phyloP scores from a whole-genome alignment of 2,888 invertebrate genomes.

The Thysanoteuthis rhombus region DNA sequence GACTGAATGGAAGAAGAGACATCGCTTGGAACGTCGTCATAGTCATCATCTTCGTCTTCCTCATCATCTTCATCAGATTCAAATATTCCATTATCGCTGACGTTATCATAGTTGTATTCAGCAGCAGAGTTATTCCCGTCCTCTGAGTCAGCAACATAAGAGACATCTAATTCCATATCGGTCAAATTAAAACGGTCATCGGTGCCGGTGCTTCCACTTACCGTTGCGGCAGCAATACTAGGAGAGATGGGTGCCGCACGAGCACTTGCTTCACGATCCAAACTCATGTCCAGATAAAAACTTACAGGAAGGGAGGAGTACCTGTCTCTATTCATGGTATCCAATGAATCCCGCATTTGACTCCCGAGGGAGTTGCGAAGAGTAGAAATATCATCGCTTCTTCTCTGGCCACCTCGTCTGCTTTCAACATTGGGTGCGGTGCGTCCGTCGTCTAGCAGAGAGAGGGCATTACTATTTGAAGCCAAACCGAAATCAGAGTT shows the following conservation, averaged over 20 bases:
- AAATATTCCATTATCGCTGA: not conserved
- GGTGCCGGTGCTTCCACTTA: not conserved
- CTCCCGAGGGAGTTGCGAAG: not conserved
- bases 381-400: not conserved
- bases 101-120: not conserved
- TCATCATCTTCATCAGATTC: not conserved
- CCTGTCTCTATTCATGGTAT: not conserved
- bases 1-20: conserved; percentile 16
- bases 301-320: not conserved
- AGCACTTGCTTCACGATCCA: not conserved
- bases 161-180: not conserved
- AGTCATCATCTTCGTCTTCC: not conserved
- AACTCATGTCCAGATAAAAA: not conserved
- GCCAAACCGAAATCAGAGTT: not conserved
- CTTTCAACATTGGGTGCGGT: not conserved
- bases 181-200: not conserved
- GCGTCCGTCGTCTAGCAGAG: not conserved
- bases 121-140: not conserved
- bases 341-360: not conserved
- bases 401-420: not conserved
- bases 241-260: not conserved
- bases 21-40: not conserved
- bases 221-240: not conserved
- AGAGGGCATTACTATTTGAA: not conserved
- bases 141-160: not conserved